phyloP scores from a whole-genome alignment of 2,797 vertebrate species.

The Enteromius radiatus region DNA sequence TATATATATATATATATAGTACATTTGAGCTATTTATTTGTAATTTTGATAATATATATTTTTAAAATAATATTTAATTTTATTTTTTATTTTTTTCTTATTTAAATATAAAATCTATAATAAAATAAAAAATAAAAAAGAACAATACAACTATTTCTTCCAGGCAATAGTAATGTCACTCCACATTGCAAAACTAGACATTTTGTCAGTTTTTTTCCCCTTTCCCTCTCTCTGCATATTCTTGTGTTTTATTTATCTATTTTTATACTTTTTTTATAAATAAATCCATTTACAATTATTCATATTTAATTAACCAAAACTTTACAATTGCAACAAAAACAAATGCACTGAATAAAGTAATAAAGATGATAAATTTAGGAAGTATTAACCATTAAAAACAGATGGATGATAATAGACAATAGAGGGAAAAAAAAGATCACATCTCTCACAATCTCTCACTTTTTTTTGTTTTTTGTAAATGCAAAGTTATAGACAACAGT shows the following conservation, averaged over 20 bases:
- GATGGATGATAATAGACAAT: neutral
- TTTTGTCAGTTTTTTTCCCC: neutral
- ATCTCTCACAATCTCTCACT: neutral
- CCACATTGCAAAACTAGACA: neutral
- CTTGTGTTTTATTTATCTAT: neutral
- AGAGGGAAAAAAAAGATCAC: neutral
- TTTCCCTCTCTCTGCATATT: neutral
- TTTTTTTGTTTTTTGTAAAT: neutral
- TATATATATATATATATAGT: too few relatives aligned
- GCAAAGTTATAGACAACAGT: neutral
- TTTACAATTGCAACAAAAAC: neutral
- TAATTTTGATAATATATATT: neutral
- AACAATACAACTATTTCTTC: neutral
- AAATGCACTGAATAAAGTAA: neutral
- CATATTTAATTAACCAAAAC: neutral
- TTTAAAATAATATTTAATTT: neutral
- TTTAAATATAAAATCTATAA: neutral
- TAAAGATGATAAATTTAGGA: neutral
- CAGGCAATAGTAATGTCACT: neutral
- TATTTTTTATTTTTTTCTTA: neutral
- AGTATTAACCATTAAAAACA: neutral
- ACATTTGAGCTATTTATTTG: neutral
- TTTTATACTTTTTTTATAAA: neutral
- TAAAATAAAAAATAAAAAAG: too few relatives aligned
- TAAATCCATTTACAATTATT: neutral